Base-by-base conservation (phyloP, 2,113 vertebrate genomes). In the Odobenus rosmarus region DNA sequence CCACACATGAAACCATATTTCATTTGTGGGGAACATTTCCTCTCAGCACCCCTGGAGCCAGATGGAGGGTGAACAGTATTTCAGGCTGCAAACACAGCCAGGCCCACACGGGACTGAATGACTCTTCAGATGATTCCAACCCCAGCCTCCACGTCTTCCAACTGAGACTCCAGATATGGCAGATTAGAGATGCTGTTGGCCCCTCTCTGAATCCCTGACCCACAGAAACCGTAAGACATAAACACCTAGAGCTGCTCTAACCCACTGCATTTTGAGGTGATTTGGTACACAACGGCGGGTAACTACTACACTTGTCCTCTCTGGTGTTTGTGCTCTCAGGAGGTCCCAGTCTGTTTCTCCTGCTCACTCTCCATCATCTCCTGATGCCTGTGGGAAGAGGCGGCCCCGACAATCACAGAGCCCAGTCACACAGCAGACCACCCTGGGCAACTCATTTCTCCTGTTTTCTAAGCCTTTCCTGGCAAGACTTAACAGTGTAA, bases 51-150 rank as follows among this genome's bases (percentile, higher is more conserved):
- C 18, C 23, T 72, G 10, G 18, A 55, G 28, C 23, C 13, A 42
- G 23, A 36, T 7, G 12, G 49, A 74, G 18, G 16, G 4, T 26
- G 19, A 62, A 24, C 5, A 1, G 51, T 26, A 12, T 36, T 91
- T 23, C 57, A 55, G 15, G 33, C 39, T 14, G 2, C 33, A 71
- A 42, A 46, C 16, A 28, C 8, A 53, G 42, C 33, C 13, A 15
- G 53, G 33, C 4, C 16, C 5, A 19, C 12, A 1, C 0, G 7
- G 2, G 36, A 51, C 62, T 19, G 26, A 69, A 26, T 3, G 16
- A 33, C 13, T 23, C 51, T 36, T 39, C 67, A 76, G 19, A 24
- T 51, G 39, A 46, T 49, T n/a, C 71, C 42, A 53, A 21, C 15
- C 59, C 15, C 53, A 46, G 28, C 26, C 49, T 90, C 16, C 51